A percentile compares a stretch with the other conserved stretches of the same genome.
These are phyloP conservation scores for Suncus etruscus DNA, from an alignment of 2,113 vertebrate genomes.

Conservation along the genomic window DNA sequence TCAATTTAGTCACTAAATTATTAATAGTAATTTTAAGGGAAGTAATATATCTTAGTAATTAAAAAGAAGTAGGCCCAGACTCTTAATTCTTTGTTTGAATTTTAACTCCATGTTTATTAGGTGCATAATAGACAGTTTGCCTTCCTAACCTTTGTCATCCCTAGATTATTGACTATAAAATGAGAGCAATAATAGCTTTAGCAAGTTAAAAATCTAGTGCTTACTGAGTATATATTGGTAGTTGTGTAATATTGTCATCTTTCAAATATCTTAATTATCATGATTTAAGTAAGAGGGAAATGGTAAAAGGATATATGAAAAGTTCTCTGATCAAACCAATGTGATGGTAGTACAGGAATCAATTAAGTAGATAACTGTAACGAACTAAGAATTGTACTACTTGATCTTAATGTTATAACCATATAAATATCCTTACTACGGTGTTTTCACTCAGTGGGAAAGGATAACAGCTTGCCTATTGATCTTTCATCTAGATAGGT, in stretches of 20 bases:
- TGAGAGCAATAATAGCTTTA: neutral
- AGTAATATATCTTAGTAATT: neutral
- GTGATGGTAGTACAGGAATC: neutral
- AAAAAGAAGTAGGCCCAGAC: neutral
- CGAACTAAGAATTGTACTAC: neutral
- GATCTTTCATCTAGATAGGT: neutral
- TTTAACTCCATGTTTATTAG: neutral
- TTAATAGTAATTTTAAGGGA: conserved; percentile 1
- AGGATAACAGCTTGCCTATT: neutral
- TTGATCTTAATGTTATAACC: neutral
- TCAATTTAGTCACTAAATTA: too few relatives aligned
- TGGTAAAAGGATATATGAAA: neutral
- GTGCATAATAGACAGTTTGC: neutral
- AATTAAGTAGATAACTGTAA: neutral
- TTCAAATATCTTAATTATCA: neutral
- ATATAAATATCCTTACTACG: neutral
- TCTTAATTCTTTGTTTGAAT: neutral
- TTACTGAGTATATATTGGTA: neutral
- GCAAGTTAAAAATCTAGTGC: neutral
- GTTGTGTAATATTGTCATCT: neutral
- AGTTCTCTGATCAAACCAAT: neutral
- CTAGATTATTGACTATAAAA: neutral
- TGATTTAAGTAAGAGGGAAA: neutral
- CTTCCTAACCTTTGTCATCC: neutral
- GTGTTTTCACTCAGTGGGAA: neutral